Evolutionary conservation across 2,888 invertebrate genomes (phyloP).

Genomic region (Caenorhabditis japonica): DNA sequence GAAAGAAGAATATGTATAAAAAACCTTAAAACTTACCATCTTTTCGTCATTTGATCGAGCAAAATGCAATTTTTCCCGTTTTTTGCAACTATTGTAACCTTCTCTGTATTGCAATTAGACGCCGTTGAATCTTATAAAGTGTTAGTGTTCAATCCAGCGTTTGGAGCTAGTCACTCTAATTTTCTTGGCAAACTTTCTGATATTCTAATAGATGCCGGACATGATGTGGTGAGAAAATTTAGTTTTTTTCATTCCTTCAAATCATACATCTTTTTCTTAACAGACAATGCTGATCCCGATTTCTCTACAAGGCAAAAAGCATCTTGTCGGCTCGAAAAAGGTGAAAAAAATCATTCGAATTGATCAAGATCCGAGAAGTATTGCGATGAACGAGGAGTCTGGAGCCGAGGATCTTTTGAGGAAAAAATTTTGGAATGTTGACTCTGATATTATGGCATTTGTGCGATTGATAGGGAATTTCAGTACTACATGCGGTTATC

Average conservation of each 20-base stretch:
- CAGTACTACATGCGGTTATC: constrained; percentile 11
- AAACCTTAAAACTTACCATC: too few relatives aligned
- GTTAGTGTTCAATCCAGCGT: constrained; percentile 53
- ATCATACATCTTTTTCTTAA: constrained; percentile 1
- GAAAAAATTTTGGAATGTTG: constrained; percentile 36
- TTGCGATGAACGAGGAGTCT: constrained; percentile 19
- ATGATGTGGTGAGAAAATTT: constrained; percentile 58
- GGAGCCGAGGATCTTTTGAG: constrained; percentile 21
- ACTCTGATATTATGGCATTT: constrained; percentile 19
- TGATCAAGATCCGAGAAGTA: constrained; percentile 23
- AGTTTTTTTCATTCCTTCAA: too few relatives aligned
- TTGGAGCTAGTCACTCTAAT: constrained; percentile 55
- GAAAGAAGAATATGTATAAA: too few relatives aligned
- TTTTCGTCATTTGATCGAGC: too few relatives aligned
- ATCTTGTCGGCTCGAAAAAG: constrained; percentile 44
- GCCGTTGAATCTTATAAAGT: too few relatives aligned
- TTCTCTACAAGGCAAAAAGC: constrained; percentile 18
- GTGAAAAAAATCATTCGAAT: constrained; percentile 31
- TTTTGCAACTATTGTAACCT: too few relatives aligned
- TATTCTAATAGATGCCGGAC: constrained; percentile 52
- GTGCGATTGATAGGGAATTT: constrained; percentile 14
- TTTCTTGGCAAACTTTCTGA: constrained; percentile 57
- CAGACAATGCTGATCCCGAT: constrained; percentile 48
- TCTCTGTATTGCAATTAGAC: too few relatives aligned
- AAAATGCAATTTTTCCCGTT: too few relatives aligned